Conservation (phyloP, 2,113 vertebrate genomes). For the Saguinus imperator region DNA sequence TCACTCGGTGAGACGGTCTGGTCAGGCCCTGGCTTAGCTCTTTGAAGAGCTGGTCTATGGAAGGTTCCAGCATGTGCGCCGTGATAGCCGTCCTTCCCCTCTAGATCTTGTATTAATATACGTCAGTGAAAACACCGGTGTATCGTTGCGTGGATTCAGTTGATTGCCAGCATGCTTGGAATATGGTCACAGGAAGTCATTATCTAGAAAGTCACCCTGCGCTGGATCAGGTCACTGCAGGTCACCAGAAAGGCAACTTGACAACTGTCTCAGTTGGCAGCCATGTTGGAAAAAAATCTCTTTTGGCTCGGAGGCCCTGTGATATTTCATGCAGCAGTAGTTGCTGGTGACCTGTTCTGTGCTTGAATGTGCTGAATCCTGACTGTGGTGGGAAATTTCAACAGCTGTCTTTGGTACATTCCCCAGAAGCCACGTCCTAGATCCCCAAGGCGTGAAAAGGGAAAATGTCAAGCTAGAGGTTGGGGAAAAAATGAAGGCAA, state of each 20-base stretch:
- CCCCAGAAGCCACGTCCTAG: not conserved
- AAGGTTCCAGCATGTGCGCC: not conserved
- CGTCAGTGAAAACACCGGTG: not conserved
- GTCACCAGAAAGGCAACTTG: not conserved
- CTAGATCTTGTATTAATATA: not conserved
- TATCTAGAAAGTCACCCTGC: not conserved
- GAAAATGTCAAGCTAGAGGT: not conserved
- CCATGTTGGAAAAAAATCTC: not conserved
- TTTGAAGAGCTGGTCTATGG: not conserved
- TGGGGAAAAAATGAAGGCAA: not conserved
- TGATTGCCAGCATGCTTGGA: not conserved
- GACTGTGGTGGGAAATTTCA: not conserved
- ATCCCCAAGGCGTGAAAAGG: not conserved
- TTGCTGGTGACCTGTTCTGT: not conserved
- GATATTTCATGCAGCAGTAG: not conserved
- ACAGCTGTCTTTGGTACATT: not conserved
- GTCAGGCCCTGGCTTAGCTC: not conserved
- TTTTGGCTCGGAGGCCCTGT: not conserved
- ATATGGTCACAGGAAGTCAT: not conserved
- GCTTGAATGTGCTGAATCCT: not conserved
- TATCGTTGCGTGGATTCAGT: rapidly evolving
- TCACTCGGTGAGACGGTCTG: not conserved
- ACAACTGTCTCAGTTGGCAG: not conserved
- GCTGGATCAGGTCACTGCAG: not conserved
- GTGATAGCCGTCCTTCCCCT: not conserved